Percentiles rank a stretch among this genome's conserved stretches.
These are phyloP conservation scores for Ariopsis seemanni DNA, from an alignment of 2,113 vertebrate genomes.

Conservation along the genomic window DNA sequence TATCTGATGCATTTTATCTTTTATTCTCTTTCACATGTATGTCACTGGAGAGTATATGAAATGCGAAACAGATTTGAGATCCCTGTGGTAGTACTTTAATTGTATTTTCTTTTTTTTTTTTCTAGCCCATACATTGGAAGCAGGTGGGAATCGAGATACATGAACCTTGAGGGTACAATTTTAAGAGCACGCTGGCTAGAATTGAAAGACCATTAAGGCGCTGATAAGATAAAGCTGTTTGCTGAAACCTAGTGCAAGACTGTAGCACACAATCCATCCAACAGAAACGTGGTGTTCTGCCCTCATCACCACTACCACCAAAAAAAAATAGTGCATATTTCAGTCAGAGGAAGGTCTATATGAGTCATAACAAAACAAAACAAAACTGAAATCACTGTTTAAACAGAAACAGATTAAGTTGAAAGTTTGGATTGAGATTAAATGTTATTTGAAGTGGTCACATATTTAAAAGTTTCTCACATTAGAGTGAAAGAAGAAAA, in stretches of 20 bases:
- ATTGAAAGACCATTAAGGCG: background rate
- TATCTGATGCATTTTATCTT: background rate
- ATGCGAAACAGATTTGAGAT: background rate
- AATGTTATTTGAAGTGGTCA: background rate
- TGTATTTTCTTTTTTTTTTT: background rate
- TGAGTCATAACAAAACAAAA: background rate
- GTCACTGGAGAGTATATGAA: background rate
- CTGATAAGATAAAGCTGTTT: constrained; percentile 12
- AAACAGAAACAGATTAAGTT: background rate
- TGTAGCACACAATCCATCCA: background rate
- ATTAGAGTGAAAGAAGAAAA: background rate
- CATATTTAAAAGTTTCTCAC: background rate
- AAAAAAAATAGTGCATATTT: background rate
- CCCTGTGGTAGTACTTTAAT: background rate
- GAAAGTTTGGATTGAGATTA: background rate
- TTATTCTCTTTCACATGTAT: background rate
- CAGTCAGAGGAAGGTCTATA: background rate
- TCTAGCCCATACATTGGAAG: background rate
- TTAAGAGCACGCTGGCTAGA: background rate
- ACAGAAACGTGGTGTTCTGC: background rate
- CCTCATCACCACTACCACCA: too few species aligned
- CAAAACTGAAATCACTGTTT: background rate
- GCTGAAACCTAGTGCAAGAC: background rate
- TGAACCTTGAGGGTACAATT: background rate
- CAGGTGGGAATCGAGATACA: background rate